These are phyloP conservation scores for Tetrax tetrax DNA, from an alignment of 2,113 vertebrate species.

Conservation along the genomic window DNA sequence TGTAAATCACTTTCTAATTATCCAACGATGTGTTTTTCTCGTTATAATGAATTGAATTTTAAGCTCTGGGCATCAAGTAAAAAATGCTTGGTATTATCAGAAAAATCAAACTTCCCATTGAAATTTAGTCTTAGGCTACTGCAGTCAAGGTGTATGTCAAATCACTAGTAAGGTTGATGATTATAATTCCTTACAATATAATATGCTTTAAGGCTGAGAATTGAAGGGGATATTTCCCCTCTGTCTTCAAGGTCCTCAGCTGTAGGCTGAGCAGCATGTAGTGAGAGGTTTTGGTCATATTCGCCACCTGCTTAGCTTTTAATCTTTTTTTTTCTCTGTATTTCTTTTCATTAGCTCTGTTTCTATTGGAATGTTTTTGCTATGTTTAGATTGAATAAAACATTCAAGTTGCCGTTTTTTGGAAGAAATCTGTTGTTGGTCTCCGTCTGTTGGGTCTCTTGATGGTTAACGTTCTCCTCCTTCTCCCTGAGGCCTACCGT, in stretches of 20 bases:
- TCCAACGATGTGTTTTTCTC: neutral
- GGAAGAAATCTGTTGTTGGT: neutral
- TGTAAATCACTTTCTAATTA: neutral
- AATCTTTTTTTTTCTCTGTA: neutral
- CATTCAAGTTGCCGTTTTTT: neutral
- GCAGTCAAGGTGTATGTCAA: neutral
- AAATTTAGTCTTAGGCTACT: neutral
- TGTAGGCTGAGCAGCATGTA: neutral
- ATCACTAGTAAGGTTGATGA: neutral
- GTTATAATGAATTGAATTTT: neutral
- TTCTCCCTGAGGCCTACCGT: neutral
- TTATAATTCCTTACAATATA: neutral
- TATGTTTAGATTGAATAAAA: neutral
- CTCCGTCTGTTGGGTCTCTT: rapidly evolving
- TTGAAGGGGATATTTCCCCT: neutral
- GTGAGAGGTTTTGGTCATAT: neutral
- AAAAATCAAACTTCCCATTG: neutral
- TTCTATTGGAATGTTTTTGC: neutral
- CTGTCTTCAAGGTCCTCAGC: neutral
- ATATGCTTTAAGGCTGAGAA: neutral
- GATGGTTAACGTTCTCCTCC: neutral
- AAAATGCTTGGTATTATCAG: neutral
- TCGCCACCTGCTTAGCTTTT: neutral
- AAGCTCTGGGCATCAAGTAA: neutral
- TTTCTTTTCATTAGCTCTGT: neutral